Evolutionary conservation across 2,113 vertebrate genomes (phyloP).

Genomic region (Nicator chloris): DNA sequence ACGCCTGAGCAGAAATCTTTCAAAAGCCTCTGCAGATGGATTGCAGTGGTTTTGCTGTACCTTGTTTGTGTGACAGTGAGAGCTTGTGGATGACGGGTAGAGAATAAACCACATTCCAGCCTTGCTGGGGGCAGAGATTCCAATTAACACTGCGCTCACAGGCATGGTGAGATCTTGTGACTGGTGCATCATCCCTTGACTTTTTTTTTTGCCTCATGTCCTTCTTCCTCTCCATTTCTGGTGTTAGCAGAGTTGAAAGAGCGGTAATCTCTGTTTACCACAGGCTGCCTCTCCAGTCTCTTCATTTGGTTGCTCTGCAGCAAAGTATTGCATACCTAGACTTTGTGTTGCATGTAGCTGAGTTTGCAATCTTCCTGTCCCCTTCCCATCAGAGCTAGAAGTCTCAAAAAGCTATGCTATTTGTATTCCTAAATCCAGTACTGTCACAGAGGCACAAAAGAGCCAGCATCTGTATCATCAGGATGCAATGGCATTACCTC

Average conservation of each 20-base stretch:
- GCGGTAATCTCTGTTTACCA: not conserved
- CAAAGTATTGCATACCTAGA: not conserved
- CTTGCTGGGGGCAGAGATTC: not conserved
- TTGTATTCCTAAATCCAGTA: not conserved
- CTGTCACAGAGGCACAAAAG: not conserved
- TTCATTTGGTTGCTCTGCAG: not conserved
- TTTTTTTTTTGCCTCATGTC: not conserved
- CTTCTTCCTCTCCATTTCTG: not conserved
- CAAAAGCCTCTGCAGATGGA: constrained; percentile 1
- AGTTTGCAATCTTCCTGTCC: not conserved
- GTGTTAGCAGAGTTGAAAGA: not conserved
- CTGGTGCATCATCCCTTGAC: not conserved
- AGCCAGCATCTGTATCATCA: not conserved
- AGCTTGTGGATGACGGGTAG: not conserved
- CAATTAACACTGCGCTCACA: not conserved
- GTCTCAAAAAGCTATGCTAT: not conserved
- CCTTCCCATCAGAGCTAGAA: not conserved
- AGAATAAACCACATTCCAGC: constrained; percentile 32
- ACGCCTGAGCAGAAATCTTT: constrained; percentile 10
- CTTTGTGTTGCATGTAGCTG: not conserved
- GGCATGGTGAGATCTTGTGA: not conserved
- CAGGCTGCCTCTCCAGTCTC: not conserved
- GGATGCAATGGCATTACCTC: not conserved
- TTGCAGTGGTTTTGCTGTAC: not conserved
- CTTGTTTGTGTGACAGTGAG: not conserved